Conservation (phyloP, 2,113 vertebrate genomes). For the Eurystomus gularis region DNA sequence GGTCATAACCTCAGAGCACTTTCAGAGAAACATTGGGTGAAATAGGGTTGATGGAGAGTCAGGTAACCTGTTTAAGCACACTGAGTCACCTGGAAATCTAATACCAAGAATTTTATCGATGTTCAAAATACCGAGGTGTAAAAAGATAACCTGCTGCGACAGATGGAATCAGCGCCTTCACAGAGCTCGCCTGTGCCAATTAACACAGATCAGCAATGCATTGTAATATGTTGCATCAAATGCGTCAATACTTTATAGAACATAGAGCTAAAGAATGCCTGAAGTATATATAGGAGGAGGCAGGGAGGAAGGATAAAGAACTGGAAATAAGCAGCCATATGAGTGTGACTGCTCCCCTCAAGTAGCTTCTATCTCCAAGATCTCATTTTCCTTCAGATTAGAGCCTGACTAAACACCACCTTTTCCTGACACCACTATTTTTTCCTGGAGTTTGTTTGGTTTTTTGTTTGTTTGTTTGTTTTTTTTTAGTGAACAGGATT, state of each 20-base stretch:
- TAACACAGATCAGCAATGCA: neutral
- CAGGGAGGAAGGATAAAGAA: neutral
- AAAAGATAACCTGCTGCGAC: neutral
- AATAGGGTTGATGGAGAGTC: neutral
- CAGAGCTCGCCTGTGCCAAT: neutral
- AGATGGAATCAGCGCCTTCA: neutral
- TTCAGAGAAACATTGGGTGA: neutral
- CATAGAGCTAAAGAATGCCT: neutral
- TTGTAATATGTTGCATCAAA: neutral
- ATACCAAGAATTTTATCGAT: neutral
- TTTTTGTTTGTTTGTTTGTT: too few species aligned
- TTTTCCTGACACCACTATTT: neutral
- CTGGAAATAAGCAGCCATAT: neutral
- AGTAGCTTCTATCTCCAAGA: neutral
- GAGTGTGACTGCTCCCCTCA: neutral
- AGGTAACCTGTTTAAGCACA: neutral
- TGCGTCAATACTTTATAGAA: neutral
- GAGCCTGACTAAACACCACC: neutral
- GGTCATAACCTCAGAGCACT: slow-evolving; percentile 5
- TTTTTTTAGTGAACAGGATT: neutral
- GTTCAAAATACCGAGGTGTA: neutral
- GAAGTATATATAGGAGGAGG: neutral
- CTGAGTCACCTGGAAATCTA: neutral
- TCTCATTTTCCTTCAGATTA: neutral
- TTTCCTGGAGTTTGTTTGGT: neutral